These are phyloP conservation scores for Bufo gargarizans DNA, from an alignment of 2,113 vertebrate species.

Conservation along the genomic window DNA sequence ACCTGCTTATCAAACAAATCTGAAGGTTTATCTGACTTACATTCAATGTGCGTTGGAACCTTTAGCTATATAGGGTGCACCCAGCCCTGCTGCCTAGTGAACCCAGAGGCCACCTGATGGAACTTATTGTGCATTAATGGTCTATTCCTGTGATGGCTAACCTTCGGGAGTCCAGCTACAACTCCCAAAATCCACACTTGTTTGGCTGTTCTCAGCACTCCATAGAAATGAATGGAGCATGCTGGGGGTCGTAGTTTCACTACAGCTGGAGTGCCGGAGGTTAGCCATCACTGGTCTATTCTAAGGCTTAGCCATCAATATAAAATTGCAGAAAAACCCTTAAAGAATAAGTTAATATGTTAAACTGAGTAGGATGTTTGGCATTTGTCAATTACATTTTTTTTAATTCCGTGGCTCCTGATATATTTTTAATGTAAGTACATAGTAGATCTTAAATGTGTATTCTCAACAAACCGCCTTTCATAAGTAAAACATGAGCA, in stretches of 20 bases:
- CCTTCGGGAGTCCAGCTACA: too few species aligned
- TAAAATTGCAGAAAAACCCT: not conserved
- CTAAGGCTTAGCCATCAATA: not conserved
- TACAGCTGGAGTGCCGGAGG: too few species aligned
- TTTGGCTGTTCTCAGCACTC: too few species aligned
- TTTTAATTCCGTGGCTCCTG: not conserved
- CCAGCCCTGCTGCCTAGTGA: not conserved
- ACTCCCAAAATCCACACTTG: too few species aligned
- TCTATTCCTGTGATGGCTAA: not conserved
- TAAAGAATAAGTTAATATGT: not conserved
- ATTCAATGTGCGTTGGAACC: too few species aligned
- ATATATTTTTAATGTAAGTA: not conserved
- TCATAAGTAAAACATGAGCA: not conserved
- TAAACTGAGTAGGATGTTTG: not conserved
- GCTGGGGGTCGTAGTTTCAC: too few species aligned
- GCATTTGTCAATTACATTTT: not conserved
- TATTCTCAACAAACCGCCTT: not conserved
- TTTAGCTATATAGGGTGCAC: too few species aligned
- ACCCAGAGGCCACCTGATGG: not conserved
- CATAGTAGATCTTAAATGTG: not conserved
- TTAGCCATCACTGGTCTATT: too few species aligned
- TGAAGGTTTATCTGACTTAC: too few species aligned
- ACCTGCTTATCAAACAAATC: too few species aligned
- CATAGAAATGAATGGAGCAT: too few species aligned
- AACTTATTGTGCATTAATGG: not conserved